Conservation (phyloP, 2,888 invertebrate genomes). For the Ryuthela nishihirai region DNA sequence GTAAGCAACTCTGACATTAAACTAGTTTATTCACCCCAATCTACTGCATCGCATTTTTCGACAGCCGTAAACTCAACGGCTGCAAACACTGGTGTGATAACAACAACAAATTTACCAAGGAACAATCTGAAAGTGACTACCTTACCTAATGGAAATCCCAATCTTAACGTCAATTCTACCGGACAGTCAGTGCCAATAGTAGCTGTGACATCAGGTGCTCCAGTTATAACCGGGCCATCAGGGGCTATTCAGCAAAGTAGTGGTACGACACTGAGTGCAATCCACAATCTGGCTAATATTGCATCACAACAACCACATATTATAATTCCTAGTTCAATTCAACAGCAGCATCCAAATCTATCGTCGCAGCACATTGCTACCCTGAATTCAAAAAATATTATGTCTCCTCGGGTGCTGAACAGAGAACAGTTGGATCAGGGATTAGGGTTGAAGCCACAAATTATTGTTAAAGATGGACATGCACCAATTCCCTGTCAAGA, state of each 20-base stretch:
- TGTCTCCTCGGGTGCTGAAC: too few relatives aligned
- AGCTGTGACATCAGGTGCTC: constrained; percentile 19
- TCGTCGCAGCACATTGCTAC: constrained; percentile 9
- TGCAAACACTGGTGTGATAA: constrained; percentile 19
- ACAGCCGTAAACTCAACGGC: constrained; percentile 10
- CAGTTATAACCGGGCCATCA: constrained; percentile 19
- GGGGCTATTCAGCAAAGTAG: too few relatives aligned
- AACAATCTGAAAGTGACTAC: constrained; percentile 25
- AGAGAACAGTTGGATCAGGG: too few relatives aligned
- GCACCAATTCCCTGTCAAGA: neutral
- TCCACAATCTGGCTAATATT: constrained; percentile 47
- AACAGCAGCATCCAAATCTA: constrained; percentile 2
- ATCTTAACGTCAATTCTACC: constrained; percentile 9
- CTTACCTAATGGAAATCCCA: constrained; percentile 16
- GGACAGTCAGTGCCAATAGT: constrained; percentile 4
- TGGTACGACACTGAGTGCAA: constrained; percentile 42
- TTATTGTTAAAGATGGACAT: too few relatives aligned
- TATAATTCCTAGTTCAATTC: constrained; percentile 38
- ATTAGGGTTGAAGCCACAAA: too few relatives aligned
- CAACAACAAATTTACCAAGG: constrained; percentile 8
- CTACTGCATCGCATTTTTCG: constrained; percentile 11
- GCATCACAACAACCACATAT: constrained; percentile 48
- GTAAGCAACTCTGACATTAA: constrained; percentile 31
- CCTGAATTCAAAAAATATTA: constrained; percentile 17
- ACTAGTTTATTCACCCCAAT: constrained; percentile 39